These are phyloP conservation scores for Murina feae DNA, from an alignment of 2,113 vertebrate genomes.

Conservation along the genomic window DNA sequence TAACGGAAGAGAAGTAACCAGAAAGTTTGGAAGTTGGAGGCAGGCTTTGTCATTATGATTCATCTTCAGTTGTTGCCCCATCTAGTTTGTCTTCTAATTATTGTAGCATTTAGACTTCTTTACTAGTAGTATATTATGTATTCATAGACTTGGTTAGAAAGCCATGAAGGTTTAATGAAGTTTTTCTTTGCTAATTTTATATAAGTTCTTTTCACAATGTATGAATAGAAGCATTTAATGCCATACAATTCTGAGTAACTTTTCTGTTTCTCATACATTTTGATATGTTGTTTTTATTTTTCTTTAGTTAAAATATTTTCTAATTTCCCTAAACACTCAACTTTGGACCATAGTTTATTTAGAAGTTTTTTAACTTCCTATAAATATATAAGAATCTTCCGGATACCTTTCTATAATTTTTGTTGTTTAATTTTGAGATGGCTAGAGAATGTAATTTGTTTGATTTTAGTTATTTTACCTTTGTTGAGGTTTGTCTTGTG, in stretches of 20 bases:
- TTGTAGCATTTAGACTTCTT: not conserved
- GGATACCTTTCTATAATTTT: not conserved
- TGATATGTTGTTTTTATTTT: not conserved
- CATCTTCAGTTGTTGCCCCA: not conserved
- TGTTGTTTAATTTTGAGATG: not conserved
- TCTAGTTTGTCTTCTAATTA: not conserved
- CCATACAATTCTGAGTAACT: not conserved
- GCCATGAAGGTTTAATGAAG: not conserved
- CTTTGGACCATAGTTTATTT: not conserved
- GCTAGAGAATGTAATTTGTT: not conserved
- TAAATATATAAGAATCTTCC: not conserved
- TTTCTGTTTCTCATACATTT: not conserved
- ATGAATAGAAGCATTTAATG: not conserved
- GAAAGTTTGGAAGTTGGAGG: not conserved
- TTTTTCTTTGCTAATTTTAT: conserved; percentile 17
- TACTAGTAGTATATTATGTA: not conserved
- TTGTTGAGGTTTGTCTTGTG: not conserved
- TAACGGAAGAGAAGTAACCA: not conserved
- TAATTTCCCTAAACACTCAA: not conserved
- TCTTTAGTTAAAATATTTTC: not conserved
- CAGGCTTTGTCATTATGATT: not conserved
- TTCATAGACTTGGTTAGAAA: not conserved
- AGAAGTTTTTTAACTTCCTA: not conserved
- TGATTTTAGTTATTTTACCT: not conserved
- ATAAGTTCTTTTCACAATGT: not conserved